phyloP scores from a whole-genome alignment of 2,113 vertebrate genomes.

The Sclerurus mexicanus region DNA sequence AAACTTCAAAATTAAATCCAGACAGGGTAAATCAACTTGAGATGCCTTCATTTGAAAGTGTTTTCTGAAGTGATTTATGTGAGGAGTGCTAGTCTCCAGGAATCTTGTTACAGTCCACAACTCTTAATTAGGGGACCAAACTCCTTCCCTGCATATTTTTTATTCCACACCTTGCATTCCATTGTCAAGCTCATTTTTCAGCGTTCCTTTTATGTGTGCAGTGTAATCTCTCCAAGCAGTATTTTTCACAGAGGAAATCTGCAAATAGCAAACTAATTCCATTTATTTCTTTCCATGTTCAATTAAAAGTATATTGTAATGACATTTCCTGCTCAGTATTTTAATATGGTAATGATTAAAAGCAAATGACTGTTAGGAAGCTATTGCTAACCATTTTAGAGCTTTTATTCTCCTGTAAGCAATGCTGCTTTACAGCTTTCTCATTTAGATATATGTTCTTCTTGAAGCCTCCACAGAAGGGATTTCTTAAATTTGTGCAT shows the following conservation, averaged over 20 bases:
- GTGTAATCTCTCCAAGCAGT: not conserved
- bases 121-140: not conserved
- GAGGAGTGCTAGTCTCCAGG: not conserved
- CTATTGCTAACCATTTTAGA: not conserved
- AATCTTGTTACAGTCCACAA: not conserved
- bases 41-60: not conserved
- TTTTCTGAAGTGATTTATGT: not conserved
- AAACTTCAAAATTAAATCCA: not conserved
- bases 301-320: not conserved
- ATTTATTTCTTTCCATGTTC: constrained; percentile 23
- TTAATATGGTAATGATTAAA: not conserved
- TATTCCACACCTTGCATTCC: not conserved
- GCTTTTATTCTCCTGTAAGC: not conserved
- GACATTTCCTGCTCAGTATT: not conserved
- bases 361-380: not conserved
- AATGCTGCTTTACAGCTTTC: not conserved
- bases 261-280: constrained; percentile 9
- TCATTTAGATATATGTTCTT: not conserved
- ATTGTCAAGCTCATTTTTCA: not conserved
- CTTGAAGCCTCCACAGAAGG: not conserved
- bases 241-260: constrained; percentile 3
- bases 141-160: not conserved
- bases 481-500: not conserved
- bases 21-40: not conserved
- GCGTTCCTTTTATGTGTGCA: not conserved